Evolutionary conservation across 2,113 vertebrate genomes (phyloP), one percentile per base, ranked within the genome.

Genomic region (Pseudopipra pipra): DNA sequence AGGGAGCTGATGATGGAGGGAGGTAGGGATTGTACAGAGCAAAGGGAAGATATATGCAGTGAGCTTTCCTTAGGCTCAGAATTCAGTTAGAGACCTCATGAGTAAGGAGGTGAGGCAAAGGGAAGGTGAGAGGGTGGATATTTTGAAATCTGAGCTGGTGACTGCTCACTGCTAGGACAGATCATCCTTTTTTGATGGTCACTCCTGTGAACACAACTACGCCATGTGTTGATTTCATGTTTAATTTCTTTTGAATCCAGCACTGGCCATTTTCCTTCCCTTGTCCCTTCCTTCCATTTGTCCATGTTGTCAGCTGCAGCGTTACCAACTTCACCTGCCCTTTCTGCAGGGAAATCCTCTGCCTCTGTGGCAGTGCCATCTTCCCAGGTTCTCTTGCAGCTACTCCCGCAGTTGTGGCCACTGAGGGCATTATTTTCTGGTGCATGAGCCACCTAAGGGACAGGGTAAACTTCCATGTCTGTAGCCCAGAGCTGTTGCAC

Each of bases 251-350:
- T 93, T 82, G 21, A 58, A 56, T 31, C 18, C 70, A 44, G 1
- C n/a, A 27, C 33, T 7, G 39, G 24, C 22, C 27, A 3, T 82
- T 94, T 82, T 43, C 67, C 20, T 76, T 79, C 30, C 19, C 28
- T 65, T 15, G 24, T 51, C 24, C 24, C 14, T 82, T 46, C 67
- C 18, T 76, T 79, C 30, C 17, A 23, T 65, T 70, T 76, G n/a
- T 73, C 54, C 11, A 0, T 22, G 44, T 18, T 11, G 14, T 30
- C 14, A 8, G 8, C 46, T 77, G 37, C 23, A 56, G 23, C 0
- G 0, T 52, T 37, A 30, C 10, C 9, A 31, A 8, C 11, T 73
- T 68, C 52, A 47, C 47, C 35, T 44, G 27, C 24, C 9, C n/a
- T 68, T 75, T 65, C 24, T 1, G 1, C 59, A 77, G 54, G 84